These are phyloP conservation scores for Rhagophthalmus giganteus DNA, from an alignment of 2,888 invertebrate genomes.

Conservation along the genomic window DNA sequence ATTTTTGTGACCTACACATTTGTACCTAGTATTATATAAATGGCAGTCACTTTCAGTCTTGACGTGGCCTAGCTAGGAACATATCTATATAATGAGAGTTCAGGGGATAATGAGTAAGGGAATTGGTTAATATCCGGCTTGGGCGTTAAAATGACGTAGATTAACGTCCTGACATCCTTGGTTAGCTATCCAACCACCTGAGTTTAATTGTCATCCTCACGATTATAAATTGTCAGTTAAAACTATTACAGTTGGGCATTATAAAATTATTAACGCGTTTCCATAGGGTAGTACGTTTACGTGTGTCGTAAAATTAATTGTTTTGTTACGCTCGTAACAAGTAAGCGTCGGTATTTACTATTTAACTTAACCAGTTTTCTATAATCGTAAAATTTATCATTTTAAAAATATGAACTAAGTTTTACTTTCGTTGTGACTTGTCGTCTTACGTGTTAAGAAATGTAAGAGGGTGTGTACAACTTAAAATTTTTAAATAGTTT, in stretches of 20 bases:
- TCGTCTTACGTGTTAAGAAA: too few relatives aligned
- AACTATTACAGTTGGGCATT: constrained; percentile 1
- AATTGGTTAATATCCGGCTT: constrained; percentile 49
- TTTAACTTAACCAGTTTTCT: too few relatives aligned
- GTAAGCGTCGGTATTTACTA: too few relatives aligned
- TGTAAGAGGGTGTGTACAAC: too few relatives aligned
- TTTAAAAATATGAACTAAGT: too few relatives aligned
- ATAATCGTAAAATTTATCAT: too few relatives aligned
- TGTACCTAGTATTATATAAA: constrained; percentile 8
- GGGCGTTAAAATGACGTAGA: constrained; percentile 45
- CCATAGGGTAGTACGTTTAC: not conserved
- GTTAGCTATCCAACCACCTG: constrained; percentile 34
- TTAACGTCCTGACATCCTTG: constrained; percentile 40
- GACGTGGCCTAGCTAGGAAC: constrained; percentile 13
- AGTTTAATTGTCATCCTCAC: constrained; percentile 34
- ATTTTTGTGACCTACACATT: constrained; percentile 5
- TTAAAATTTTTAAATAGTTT: too few relatives aligned
- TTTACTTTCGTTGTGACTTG: too few relatives aligned
- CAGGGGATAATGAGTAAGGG: constrained; percentile 40
- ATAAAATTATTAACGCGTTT: not conserved
- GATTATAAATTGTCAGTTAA: constrained; percentile 15
- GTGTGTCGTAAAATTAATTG: not conserved
- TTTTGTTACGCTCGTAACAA: too few relatives aligned
- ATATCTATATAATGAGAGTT: constrained; percentile 30
- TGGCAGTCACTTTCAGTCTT: constrained; percentile 11